Conservation (phyloP, 2,797 vertebrate species). For the Pipistrellus pipistrellus region DNA sequence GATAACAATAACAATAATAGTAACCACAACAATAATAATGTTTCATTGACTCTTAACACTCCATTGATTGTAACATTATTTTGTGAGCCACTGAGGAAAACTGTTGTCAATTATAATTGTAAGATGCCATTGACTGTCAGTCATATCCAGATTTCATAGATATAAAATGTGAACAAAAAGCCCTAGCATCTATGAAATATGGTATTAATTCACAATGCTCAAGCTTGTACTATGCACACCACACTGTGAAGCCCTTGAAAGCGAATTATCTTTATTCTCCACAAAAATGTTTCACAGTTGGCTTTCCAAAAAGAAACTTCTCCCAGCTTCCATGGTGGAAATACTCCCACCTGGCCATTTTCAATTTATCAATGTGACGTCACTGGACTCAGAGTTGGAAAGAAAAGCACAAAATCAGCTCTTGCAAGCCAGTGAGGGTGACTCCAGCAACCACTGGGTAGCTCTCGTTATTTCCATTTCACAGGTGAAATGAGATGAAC, state of each 20-base stretch:
- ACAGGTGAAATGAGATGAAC: neutral
- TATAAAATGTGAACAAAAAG: constrained; percentile 4
- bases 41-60: neutral
- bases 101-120: neutral
- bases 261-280: neutral
- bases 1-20: neutral
- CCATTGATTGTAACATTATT: neutral
- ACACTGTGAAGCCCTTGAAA: neutral
- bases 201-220: neutral
- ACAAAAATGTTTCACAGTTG: neutral
- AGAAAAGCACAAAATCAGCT: neutral
- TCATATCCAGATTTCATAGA: constrained; percentile 15
- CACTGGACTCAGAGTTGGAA: neutral
- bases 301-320: neutral
- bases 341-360: neutral
- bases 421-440: neutral
- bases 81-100: constrained; percentile 19
- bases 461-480: neutral
- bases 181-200: neutral
- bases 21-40: neutral
- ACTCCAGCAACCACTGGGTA: neutral
- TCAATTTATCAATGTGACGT: neutral
- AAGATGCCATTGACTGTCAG: neutral
- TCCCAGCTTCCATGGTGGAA: neutral
- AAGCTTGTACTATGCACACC: neutral